Evolutionary conservation across 2,888 invertebrate species (phyloP).

Genomic region (Drosophila kambysellisi): DNA sequence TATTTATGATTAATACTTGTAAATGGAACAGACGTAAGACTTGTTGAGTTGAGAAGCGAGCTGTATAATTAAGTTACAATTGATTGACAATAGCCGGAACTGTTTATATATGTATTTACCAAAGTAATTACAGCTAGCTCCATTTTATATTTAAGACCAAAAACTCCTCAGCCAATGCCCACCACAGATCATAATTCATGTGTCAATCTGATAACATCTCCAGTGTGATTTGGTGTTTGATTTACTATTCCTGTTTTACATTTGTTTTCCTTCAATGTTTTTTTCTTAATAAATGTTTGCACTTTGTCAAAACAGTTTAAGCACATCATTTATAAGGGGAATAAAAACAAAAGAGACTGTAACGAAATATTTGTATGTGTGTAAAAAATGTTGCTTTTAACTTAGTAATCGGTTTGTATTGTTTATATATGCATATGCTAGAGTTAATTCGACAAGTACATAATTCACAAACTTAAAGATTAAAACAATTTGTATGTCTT

Average conservation of each 20-base stretch:
- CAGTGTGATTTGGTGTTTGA: constrained; percentile 36
- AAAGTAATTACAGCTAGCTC: constrained; percentile 24
- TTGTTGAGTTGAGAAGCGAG: constrained; percentile 48
- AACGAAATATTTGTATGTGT: constrained; percentile 21
- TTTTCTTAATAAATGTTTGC: constrained; percentile 46
- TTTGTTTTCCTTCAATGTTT: constrained; percentile 20
- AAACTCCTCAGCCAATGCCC: constrained; percentile 4
- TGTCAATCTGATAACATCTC: constrained; percentile 32
- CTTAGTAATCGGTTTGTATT: constrained; percentile 36
- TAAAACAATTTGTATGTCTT: constrained; percentile 54
- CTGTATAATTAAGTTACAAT: constrained; percentile 30
- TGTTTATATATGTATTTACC: constrained; percentile 26
- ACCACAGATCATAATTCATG: constrained; percentile 26
- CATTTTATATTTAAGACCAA: constrained; percentile 20
- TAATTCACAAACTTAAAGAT: constrained; percentile 56
- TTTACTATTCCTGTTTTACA: constrained; percentile 3
- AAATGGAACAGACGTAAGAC: constrained; percentile 49
- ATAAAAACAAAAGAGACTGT: constrained; percentile 16
- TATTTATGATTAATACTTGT: constrained; percentile 22
- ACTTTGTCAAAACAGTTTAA: constrained; percentile 28
- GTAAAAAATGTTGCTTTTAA: constrained; percentile 44
- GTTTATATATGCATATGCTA: constrained; percentile 36
- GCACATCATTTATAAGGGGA: constrained; percentile 23
- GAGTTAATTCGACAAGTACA: constrained; percentile 50
- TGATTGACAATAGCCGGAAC: constrained; percentile 28